phyloP scores from a whole-genome alignment of 2,888 invertebrate species.

The Dasypolia templi region DNA sequence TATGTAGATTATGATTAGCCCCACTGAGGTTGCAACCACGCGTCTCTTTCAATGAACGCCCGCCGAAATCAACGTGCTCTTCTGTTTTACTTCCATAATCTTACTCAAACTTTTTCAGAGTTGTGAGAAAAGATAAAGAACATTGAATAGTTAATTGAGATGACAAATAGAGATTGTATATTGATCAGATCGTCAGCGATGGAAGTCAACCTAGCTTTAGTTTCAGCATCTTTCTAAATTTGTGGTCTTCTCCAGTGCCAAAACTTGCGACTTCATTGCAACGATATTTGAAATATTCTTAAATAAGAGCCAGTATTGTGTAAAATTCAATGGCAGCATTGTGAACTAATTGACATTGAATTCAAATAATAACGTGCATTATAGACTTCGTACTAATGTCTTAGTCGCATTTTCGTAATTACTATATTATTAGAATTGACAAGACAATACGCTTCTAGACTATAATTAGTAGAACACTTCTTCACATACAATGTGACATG shows the following conservation, averaged over 20 bases:
- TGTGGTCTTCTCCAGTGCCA: neutral
- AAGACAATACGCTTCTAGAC: constrained; percentile 35
- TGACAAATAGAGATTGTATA: neutral
- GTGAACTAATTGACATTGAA: constrained; percentile 26
- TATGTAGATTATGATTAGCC: constrained; percentile 45
- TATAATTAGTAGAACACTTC: constrained; percentile 30
- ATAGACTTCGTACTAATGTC: constrained; percentile 47
- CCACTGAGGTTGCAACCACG: constrained; percentile 27
- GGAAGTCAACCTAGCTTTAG: too few species aligned
- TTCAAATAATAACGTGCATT: constrained; percentile 34
- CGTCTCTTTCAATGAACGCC: constrained; percentile 25
- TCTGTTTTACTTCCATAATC: neutral
- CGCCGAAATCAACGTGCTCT: neutral
- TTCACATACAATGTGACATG: neutral
- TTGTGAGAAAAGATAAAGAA: neutral
- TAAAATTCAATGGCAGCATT: constrained; percentile 19
- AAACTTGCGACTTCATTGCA: neutral
- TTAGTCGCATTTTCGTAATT: constrained; percentile 34
- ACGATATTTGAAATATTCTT: constrained; percentile 1
- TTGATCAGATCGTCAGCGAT: too few species aligned
- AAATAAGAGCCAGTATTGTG: neutral
- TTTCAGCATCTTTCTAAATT: neutral
- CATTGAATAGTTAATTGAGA: neutral
- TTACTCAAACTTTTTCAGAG: neutral
- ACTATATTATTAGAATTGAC: constrained; percentile 41